Evolutionary conservation across 1,140 invertebrate species (phyloP).

Genomic region (Sitobion miscanthi): DNA sequence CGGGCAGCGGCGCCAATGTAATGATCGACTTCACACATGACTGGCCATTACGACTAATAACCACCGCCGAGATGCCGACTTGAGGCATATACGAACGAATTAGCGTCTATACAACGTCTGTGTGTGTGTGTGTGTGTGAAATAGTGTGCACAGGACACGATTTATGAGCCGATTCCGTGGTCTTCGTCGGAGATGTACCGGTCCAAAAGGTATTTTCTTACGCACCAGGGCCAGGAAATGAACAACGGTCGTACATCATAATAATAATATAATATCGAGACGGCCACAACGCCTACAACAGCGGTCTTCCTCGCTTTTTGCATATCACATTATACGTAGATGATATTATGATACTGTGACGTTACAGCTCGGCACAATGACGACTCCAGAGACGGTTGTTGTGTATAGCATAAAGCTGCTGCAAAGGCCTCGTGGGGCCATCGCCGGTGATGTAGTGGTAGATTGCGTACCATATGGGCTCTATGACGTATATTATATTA

Average conservation of each 20-base stretch:
- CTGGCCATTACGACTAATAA: slow-evolving; percentile 52
- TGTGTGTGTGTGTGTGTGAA: background rate
- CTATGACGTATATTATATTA: too few relatives aligned
- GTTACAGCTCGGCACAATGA: too few relatives aligned
- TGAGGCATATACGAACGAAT: background rate
- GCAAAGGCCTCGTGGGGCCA: too few relatives aligned
- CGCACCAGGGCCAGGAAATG: background rate
- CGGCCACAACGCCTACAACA: background rate
- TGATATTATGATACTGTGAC: too few relatives aligned
- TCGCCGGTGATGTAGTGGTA: too few relatives aligned
- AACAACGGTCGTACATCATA: background rate
- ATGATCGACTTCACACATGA: slow-evolving; percentile 52
- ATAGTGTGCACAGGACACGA: background rate
- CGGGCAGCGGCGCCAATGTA: slow-evolving; percentile 21
- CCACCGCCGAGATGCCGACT: background rate
- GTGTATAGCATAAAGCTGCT: too few relatives aligned
- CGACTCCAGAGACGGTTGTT: too few relatives aligned
- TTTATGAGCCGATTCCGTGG: background rate
- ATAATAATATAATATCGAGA: background rate
- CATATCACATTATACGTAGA: too few relatives aligned
- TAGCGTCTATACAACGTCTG: background rate
- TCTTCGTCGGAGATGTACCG: background rate
- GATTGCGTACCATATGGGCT: too few relatives aligned
- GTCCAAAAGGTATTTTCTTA: background rate
- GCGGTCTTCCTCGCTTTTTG: background rate